Conservation (phyloP, 2,888 invertebrate species). For the Malthinus flaveolus region DNA sequence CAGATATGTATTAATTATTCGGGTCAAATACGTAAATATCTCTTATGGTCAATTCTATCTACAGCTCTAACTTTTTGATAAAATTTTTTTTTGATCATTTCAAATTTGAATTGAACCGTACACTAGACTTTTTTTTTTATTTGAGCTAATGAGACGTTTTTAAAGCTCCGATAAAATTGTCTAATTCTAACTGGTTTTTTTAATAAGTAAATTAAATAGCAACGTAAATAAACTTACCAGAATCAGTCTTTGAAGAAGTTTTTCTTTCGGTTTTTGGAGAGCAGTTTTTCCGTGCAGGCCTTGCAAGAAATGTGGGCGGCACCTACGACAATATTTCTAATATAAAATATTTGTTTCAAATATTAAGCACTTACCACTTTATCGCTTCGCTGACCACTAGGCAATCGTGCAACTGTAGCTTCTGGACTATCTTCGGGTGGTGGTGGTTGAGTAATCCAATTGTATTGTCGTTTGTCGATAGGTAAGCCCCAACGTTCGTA, state of each 20-base stretch:
- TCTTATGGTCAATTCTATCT: neutral
- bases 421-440: slow-evolving; percentile 90
- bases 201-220: neutral
- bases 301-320: slow-evolving; percentile 59
- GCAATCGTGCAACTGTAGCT: slow-evolving; percentile 79
- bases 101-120: no score
- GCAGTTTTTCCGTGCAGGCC: slow-evolving; percentile 65
- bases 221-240: slow-evolving; percentile 41
- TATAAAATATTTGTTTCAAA: neutral
- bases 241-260: slow-evolving; percentile 46
- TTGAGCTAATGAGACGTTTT: no score
- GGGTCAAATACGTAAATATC: slow-evolving; percentile 4
- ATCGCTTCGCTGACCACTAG: slow-evolving; percentile 83
- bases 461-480: slow-evolving; percentile 87
- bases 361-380: slow-evolving; percentile 62
- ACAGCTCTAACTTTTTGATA: slow-evolving; percentile 30
- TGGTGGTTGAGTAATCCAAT: slow-evolving; percentile 92
- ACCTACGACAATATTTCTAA: slow-evolving; percentile 50
- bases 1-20: neutral
- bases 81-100: neutral
- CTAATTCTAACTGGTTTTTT: neutral
- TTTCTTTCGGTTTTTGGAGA: slow-evolving; percentile 64
- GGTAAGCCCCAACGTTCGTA: slow-evolving; percentile 90
- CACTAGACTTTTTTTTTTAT: no score
- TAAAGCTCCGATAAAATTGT: no score